Conservation (phyloP, 2,797 vertebrate species). For the Delichon dasypus region DNA sequence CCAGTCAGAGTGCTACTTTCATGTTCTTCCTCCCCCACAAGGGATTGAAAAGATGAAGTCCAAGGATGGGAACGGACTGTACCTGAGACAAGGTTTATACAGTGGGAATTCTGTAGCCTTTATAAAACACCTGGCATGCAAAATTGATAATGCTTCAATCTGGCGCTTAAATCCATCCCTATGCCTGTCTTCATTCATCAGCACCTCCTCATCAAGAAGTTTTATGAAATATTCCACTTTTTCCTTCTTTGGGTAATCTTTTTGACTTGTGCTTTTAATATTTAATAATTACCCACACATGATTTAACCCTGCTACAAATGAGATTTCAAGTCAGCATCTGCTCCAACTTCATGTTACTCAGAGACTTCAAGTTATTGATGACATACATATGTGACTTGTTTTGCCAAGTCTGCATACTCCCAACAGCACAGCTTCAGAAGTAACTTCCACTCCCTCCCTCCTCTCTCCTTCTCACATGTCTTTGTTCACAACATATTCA, state of each 20-base stretch:
- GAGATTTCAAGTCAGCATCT: slow-evolving; percentile 66
- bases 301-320: slow-evolving; percentile 62
- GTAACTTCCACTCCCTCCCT: neutral
- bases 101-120: slow-evolving; percentile 30
- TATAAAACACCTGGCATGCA: slow-evolving; percentile 49
- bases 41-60: neutral
- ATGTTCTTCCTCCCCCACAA: neutral
- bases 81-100: neutral
- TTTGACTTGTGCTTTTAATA: slow-evolving; percentile 67
- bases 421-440: neutral
- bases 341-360: slow-evolving; percentile 50
- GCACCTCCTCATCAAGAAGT: slow-evolving; percentile 51
- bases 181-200: slow-evolving; percentile 63
- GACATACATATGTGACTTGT: slow-evolving; percentile 49
- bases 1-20: neutral
- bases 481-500: neutral
- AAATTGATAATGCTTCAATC: slow-evolving; percentile 53
- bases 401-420: slow-evolving; percentile 25
- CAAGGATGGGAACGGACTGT: neutral
- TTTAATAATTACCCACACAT: slow-evolving; percentile 65
- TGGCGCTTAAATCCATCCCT: neutral
- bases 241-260: slow-evolving; percentile 62
- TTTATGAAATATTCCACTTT: slow-evolving; percentile 60
- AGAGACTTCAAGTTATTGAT: slow-evolving; percentile 42
- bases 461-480: neutral